These are phyloP conservation scores for Hyperoplus lanceolatus DNA, from an alignment of 2,797 vertebrate species.

Conservation along the genomic window DNA sequence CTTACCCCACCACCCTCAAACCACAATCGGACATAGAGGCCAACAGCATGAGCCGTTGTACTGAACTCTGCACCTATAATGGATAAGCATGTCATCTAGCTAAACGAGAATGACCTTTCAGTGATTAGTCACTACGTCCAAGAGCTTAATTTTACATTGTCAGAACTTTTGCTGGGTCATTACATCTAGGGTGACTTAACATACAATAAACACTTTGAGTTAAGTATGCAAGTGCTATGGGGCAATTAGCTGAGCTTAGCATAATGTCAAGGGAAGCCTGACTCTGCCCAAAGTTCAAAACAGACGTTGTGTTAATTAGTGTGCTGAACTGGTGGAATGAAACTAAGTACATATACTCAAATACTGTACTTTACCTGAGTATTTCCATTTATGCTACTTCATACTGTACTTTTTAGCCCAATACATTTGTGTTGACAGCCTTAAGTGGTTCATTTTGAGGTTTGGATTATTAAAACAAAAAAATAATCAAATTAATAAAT, in stretches of 20 bases:
- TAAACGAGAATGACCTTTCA: not conserved
- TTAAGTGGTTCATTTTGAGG: too few species aligned
- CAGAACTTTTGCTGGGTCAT: not conserved
- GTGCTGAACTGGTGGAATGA: not conserved
- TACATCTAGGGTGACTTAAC: not conserved
- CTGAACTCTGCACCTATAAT: conserved; percentile 6
- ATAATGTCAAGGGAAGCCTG: not conserved
- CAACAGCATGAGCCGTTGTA: conserved; percentile 13
- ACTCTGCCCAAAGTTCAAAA: not conserved
- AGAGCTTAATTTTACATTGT: not conserved
- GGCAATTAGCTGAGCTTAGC: not conserved
- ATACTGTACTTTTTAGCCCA: too few species aligned
- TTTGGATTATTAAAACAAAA: too few species aligned
- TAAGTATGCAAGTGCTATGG: not conserved
- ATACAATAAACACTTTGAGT: not conserved
- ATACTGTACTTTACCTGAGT: too few species aligned
- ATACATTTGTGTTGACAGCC: too few species aligned
- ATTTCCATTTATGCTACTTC: too few species aligned
- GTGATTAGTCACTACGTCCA: not conserved
- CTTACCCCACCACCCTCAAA: conserved; percentile 41
- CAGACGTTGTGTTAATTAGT: not conserved
- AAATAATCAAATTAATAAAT: too few species aligned
- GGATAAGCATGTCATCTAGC: conserved; percentile 12
- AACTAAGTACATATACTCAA: too few species aligned
- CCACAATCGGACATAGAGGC: conserved; percentile 27